These are phyloP conservation scores for Naja naja DNA, from an alignment of 2,113 vertebrate genomes.

Conservation along the genomic window DNA sequence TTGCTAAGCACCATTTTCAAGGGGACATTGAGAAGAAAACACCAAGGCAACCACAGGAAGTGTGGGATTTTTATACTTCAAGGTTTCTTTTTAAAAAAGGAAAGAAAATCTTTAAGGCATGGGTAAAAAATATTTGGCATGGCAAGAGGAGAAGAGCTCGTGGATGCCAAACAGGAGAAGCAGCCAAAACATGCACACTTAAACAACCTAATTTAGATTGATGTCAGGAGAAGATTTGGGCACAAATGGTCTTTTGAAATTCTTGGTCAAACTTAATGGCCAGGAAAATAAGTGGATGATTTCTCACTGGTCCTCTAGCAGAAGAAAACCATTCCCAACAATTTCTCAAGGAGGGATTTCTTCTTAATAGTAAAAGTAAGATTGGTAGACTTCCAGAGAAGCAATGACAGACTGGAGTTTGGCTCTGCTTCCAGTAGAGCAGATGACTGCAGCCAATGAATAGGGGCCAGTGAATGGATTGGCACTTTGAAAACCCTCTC, in stretches of 20 bases:
- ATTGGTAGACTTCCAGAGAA: neutral
- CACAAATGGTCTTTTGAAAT: neutral
- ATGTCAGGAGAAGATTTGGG: neutral
- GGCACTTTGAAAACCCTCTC: neutral
- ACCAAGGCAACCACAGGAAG: neutral
- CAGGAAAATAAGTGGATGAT: neutral
- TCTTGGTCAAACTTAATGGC: neutral
- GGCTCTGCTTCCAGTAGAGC: neutral
- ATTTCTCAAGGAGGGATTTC: neutral
- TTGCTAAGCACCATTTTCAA: conserved; percentile 9
- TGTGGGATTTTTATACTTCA: neutral
- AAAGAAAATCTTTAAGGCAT: neutral
- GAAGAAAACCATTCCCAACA: neutral
- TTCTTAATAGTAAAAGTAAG: neutral
- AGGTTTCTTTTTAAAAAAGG: neutral
- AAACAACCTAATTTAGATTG: neutral
- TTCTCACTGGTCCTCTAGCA: neutral
- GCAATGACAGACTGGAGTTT: too few relatives aligned
- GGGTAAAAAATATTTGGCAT: neutral
- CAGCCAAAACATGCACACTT: neutral
- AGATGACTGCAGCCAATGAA: neutral
- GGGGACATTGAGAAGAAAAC: neutral
- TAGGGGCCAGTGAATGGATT: neutral
- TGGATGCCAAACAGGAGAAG: neutral
- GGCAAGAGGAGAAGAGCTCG: neutral